Evolutionary conservation across 2,888 invertebrate species (phyloP), one percentile per base, ranked within the genome.

Genomic region (Rhaphigaster nebulosa): DNA sequence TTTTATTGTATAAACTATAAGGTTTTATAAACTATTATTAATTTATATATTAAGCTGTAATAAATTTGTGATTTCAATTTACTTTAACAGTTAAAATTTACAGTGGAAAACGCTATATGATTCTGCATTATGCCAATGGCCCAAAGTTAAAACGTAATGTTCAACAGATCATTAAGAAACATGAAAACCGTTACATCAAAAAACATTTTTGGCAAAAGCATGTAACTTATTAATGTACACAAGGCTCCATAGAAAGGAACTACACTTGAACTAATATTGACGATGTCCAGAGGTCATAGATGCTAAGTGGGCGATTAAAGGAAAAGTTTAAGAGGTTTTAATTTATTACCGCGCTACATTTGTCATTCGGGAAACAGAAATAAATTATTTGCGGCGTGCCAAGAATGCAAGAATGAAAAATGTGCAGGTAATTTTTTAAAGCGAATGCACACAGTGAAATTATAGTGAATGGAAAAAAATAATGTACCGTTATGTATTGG

Each of bases 321-420:
- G 26, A 84, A n/a, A 50, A 84, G 45, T 84, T 45, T 34, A n/a
- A 41, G 20, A 20, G 38, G n/a, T n/a, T 76, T 76, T 20, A 76
- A 84, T 45, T 45, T 84, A 84, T 50, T 26, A 41, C 45, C 45
- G 26, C 13, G n/a, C 26, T 13, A 12, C 84, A 76, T 84, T 84
- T 84, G 84, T 84, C 84, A 84, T 84, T 84, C 45, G 84, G 45
- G 45, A 41, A 50, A 38, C 45, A 50, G 45, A 84, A 84, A 84
- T 84, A 84, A 84, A 84, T 84, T 84, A 84, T 84, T 84, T 45
- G 84, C 84, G 3, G 10, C n/a, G 84, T 84, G 84, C 84, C 84
- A 84, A 84, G 84, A 84, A 84, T 84, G 84, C 84, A 84, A 84
- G 84, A 45, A 84, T 84, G 84, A 84, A n/a, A 84, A 45, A 84